These are phyloP conservation scores for Melopsittacus undulatus DNA, from an alignment of 2,797 vertebrate genomes.

Conservation along the genomic window DNA sequence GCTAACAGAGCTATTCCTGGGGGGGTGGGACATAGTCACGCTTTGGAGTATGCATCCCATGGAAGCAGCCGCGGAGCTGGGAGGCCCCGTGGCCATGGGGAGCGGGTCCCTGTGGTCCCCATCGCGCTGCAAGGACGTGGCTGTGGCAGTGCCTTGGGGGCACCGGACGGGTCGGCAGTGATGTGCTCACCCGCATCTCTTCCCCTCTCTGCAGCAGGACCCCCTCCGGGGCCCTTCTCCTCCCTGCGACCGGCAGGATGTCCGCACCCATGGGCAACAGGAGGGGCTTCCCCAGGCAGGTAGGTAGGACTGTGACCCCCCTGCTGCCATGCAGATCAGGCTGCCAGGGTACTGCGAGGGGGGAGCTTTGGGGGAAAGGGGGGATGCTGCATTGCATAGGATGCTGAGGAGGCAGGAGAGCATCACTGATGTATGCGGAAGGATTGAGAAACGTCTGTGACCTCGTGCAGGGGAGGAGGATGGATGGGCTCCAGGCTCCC, in stretches of 20 bases:
- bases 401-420: fast-evolving
- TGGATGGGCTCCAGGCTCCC: fast-evolving
- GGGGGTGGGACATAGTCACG: no score
- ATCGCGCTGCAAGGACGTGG: no score
- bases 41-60: neutral
- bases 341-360: fast-evolving
- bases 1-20: neutral
- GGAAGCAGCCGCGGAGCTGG: neutral
- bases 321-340: neutral
- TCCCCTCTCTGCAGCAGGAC: neutral
- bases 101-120: neutral
- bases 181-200: neutral
- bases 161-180: no score
- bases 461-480: fast-evolving
- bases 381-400: fast-evolving
- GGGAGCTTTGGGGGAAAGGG: fast-evolving
- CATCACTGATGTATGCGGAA: fast-evolving
- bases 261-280: fast-evolving
- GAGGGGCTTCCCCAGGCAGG: neutral
- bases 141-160: no score
- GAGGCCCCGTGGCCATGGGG: neutral
- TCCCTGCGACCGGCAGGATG: neutral
- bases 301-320: neutral
- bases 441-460: fast-evolving
- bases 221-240: neutral